phyloP scores from a whole-genome alignment of 1,140 invertebrate genomes.

The Centruroides vittatus region DNA sequence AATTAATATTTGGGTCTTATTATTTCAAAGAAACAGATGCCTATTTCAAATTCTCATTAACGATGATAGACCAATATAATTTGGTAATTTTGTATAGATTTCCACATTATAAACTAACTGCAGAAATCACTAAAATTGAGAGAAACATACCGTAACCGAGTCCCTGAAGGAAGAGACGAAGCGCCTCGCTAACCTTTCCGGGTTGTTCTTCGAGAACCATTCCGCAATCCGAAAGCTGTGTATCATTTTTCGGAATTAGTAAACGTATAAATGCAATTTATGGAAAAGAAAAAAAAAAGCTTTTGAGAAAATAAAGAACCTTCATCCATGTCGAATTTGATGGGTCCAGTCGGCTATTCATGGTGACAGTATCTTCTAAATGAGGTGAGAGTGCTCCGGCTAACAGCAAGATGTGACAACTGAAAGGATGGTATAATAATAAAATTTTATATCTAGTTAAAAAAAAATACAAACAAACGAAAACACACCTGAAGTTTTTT shows the following conservation, averaged over 20 bases:
- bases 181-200: constrained; percentile 89
- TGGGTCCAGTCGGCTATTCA: constrained; percentile 90
- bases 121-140: not conserved
- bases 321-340: constrained; percentile 96
- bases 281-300: not conserved
- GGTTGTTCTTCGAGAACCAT: constrained; percentile 98
- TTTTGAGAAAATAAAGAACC: constrained; percentile 34
- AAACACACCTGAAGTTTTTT: constrained; percentile 37
- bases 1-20: not conserved
- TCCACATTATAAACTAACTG: not conserved
- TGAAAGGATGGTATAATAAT: constrained; percentile 23
- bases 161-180: constrained; percentile 93
- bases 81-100: not conserved
- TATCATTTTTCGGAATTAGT: too few species aligned
- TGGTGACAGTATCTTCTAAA: constrained; percentile 86
- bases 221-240: constrained; percentile 85
- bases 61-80: too few species aligned
- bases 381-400: constrained; percentile 89
- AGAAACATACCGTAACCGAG: constrained; percentile 83
- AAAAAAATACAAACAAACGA: too few species aligned
- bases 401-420: constrained; percentile 81
- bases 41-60: too few species aligned
- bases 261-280: not conserved
- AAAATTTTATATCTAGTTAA: too few species aligned
- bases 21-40: not conserved